A percentile compares a stretch with the other conserved stretches of the same genome.
Conservation (phyloP, 2,113 vertebrate genomes). For the Periophthalmodon schlosseri region DNA sequence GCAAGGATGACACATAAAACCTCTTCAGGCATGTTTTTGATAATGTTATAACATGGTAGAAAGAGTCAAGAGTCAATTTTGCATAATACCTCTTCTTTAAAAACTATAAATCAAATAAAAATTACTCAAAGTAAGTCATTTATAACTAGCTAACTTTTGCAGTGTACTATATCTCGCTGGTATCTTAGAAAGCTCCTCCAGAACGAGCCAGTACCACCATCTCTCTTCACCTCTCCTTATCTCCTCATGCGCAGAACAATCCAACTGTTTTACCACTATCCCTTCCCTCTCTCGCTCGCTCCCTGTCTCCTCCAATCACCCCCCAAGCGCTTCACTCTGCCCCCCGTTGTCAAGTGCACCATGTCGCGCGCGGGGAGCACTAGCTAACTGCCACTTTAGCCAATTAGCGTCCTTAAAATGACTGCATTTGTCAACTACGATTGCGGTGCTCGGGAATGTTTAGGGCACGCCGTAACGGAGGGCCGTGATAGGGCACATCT, state of each 20-base stretch:
- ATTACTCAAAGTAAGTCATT: background rate
- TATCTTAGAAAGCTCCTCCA: background rate
- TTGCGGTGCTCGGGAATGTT: conserved; percentile 20
- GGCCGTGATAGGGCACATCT: conserved; percentile 31
- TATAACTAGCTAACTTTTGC: background rate
- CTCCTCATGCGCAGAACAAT: background rate
- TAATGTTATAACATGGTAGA: too few species aligned
- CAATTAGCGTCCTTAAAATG: conserved; percentile 47
- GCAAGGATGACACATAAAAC: too few species aligned
- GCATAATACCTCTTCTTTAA: too few species aligned
- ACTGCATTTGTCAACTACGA: conserved; percentile 35
- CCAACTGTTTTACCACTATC: background rate
- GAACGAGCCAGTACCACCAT: background rate
- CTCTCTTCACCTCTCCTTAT: background rate
- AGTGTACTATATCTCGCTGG: background rate
- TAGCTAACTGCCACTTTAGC: conserved; percentile 57
- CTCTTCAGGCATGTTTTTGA: too few species aligned
- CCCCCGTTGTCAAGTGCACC: conserved; percentile 33
- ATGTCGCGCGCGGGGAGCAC: conserved; percentile 41
- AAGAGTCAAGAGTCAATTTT: too few species aligned
- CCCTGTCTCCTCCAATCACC: conserved; percentile 34
- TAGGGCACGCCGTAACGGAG: conserved; percentile 1
- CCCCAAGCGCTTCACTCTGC: conserved; percentile 11
- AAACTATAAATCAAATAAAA: background rate
- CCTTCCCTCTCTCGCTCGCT: background rate